Conservation (phyloP, 53 echinoderm and acorn worm species). For the Pentamera pediparva region DNA sequence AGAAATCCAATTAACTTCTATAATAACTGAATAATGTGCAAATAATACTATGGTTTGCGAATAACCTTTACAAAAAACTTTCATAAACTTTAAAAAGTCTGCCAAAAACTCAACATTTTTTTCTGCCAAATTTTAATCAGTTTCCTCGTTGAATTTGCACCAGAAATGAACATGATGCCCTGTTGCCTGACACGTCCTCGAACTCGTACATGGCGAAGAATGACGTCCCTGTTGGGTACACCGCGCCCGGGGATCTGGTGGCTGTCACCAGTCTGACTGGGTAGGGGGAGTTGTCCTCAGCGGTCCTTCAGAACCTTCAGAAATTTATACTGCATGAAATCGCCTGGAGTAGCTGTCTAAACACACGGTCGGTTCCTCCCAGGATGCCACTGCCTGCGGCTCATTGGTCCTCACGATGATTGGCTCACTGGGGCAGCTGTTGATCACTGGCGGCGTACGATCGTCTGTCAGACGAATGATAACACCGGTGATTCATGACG, state of each 20-base stretch:
- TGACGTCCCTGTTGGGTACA: neutral
- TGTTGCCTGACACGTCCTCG: constrained; percentile 3
- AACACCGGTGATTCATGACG: too few relatives aligned
- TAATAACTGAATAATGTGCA: too few relatives aligned
- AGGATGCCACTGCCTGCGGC: neutral
- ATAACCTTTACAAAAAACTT: too few relatives aligned
- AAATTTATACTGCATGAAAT: too few relatives aligned
- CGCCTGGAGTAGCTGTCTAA: too few relatives aligned
- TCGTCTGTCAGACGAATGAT: neutral
- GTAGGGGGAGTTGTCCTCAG: neutral
- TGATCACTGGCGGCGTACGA: neutral
- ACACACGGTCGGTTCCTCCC: constrained; percentile 3
- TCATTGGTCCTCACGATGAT: constrained; percentile 8
- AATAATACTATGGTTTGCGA: too few relatives aligned
- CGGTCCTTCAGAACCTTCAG: too few relatives aligned
- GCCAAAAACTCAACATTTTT: too few relatives aligned
- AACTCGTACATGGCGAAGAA: neutral
- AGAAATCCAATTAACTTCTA: too few relatives aligned
- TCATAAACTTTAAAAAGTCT: too few relatives aligned
- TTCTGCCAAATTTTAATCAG: too few relatives aligned
- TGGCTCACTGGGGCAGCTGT: neutral
- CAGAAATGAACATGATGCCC: neutral
- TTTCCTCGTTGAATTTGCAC: constrained; percentile 4
- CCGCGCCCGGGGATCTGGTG: neutral
- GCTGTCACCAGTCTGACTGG: neutral